These are phyloP conservation scores for Drymonia ruficornis DNA, from an alignment of 2,888 invertebrate species.

Conservation along the genomic window DNA sequence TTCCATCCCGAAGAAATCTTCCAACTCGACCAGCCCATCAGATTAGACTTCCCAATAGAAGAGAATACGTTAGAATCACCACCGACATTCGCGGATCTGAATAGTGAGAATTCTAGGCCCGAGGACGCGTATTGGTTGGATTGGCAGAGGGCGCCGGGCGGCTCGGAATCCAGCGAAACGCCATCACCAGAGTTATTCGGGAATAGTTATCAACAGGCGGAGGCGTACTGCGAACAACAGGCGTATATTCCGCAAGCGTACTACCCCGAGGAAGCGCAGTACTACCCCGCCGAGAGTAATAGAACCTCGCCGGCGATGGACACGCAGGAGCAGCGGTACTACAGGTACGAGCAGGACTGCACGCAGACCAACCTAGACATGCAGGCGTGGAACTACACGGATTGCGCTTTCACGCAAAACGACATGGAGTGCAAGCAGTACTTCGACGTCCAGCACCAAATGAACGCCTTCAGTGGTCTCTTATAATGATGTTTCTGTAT, in stretches of 20 bases:
- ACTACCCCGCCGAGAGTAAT: constrained; percentile 65
- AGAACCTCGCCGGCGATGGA: constrained; percentile 69
- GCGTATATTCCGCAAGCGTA: constrained; percentile 65
- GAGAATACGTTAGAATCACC: constrained; percentile 85
- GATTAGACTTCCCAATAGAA: constrained; percentile 85
- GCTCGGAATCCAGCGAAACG: constrained; percentile 81
- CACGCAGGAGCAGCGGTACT: constrained; percentile 68
- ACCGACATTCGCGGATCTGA: constrained; percentile 89
- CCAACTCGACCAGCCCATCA: constrained; percentile 89
- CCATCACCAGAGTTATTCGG: constrained; percentile 84
- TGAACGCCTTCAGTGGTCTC: constrained; percentile 66
- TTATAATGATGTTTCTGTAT: constrained; percentile 62
- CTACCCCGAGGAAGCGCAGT: constrained; percentile 75
- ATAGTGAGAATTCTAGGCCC: constrained; percentile 88
- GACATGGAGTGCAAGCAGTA: constrained; percentile 69
- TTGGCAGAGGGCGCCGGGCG: constrained; percentile 76
- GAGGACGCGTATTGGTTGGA: constrained; percentile 86
- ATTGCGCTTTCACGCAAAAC: constrained; percentile 66
- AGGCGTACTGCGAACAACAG: constrained; percentile 72
- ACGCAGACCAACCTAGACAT: constrained; percentile 61
- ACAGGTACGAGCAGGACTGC: constrained; percentile 69
- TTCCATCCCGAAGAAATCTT: constrained; percentile 92
- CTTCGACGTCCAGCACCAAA: constrained; percentile 65
- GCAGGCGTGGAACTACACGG: constrained; percentile 70
- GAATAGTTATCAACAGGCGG: constrained; percentile 67